Conservation (phyloP, 2,797 vertebrate species). For the Silurus lanzhouensis region DNA sequence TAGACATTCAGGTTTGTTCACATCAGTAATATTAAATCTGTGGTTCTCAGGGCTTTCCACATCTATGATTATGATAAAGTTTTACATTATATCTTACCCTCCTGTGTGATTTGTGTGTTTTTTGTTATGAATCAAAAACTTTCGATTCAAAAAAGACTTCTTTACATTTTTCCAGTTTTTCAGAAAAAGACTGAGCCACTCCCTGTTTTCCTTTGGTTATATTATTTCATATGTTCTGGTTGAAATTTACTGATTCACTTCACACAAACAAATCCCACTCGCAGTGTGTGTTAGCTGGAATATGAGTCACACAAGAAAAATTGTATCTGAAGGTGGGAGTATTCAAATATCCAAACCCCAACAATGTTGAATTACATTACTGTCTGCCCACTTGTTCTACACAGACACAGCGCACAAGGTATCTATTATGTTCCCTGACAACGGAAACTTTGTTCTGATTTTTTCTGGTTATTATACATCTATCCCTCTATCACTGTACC, state of each 20-base stretch:
- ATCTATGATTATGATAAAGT: conserved; percentile 82
- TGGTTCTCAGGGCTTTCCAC: conserved; percentile 84
- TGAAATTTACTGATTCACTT: no score
- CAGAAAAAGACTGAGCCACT: no score
- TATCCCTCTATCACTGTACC: no score
- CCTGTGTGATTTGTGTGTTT: conserved; percentile 35
- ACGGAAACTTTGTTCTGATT: no score
- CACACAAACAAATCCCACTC: no score
- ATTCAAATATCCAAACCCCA: neutral
- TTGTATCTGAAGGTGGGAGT: neutral
- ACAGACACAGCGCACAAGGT: neutral
- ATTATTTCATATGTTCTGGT: no score
- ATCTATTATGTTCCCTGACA: neutral
- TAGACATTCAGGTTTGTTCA: conserved; percentile 78
- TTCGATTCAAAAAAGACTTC: no score
- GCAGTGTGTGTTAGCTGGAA: neutral
- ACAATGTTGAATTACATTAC: neutral
- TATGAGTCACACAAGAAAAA: no score
- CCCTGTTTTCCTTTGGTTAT: no score
- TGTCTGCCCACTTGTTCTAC: neutral
- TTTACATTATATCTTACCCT: conserved; percentile 77
- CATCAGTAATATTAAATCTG: conserved; percentile 80
- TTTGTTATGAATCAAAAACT: neutral
- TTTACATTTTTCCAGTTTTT: no score
- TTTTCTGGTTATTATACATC: no score